Evolutionary conservation across 2,113 vertebrate species (phyloP).

Genomic region (Pionites leucogaster): DNA sequence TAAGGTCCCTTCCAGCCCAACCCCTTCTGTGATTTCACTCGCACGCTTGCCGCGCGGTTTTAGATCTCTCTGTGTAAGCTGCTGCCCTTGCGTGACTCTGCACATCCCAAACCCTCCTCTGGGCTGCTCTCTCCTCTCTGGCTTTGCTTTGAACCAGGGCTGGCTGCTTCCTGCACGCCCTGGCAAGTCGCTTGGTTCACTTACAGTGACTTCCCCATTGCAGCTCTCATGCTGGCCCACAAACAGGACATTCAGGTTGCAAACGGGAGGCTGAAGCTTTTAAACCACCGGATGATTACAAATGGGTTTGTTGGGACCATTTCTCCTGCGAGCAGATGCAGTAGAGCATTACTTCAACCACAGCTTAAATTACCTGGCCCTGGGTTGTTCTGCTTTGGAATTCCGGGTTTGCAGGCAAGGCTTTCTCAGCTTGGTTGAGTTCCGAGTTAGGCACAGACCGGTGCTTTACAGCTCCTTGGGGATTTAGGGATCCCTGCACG

Average conservation of each 20-base stretch:
- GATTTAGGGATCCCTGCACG: neutral
- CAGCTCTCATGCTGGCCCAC: neutral
- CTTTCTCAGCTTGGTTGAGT: neutral
- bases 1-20: neutral
- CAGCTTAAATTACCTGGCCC: neutral
- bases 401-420: neutral
- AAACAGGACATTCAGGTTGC: neutral
- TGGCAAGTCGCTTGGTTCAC: neutral
- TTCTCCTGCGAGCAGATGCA: neutral
- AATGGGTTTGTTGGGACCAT: neutral
- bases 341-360: neutral
- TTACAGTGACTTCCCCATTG: neutral
- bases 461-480: neutral
- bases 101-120: neutral
- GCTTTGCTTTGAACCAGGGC: neutral
- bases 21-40: neutral
- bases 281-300: neutral
- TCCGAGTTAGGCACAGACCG: neutral
- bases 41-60: neutral
- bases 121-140: neutral
- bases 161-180: neutral
- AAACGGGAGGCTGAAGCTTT: neutral
- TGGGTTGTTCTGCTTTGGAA: neutral
- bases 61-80: neutral
- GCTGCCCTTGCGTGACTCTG: neutral